A percentile compares a stretch with the other conserved stretches of the same genome.
phyloP scores from a whole-genome alignment of 2,797 vertebrate species.

The Siniperca obscura region DNA sequence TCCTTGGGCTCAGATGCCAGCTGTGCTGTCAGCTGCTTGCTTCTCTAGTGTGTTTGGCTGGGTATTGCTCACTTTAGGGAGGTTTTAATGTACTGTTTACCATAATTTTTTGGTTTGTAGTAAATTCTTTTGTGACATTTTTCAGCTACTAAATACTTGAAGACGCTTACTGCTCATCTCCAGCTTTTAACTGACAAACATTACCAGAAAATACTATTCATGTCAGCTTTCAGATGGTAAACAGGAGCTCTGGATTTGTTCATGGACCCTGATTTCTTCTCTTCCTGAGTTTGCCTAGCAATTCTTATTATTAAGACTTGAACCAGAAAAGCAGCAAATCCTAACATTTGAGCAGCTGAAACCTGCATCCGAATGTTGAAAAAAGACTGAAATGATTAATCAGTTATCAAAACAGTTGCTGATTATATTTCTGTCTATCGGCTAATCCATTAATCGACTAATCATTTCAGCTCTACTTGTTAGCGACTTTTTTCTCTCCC shows the following conservation, averaged over 20 bases:
- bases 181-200: neutral
- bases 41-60: constrained; percentile 6
- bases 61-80: neutral
- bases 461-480: neutral
- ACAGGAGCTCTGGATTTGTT: neutral
- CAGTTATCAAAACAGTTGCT: too few relatives aligned
- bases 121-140: neutral
- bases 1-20: constrained; percentile 39
- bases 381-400: too few relatives aligned
- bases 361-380: too few relatives aligned
- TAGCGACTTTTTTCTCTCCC: neutral
- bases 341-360: neutral
- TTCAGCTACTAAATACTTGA: neutral
- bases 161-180: neutral
- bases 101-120: neutral
- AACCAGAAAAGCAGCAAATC: too few relatives aligned
- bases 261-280: neutral
- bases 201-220: neutral
- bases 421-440: neutral
- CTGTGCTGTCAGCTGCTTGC: constrained; percentile 59
- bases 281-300: neutral
- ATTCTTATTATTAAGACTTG: neutral
- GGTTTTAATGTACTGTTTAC: neutral
- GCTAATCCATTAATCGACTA: neutral
- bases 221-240: neutral